Conservation (phyloP, 2,888 invertebrate species). For the Sesia apiformis region DNA sequence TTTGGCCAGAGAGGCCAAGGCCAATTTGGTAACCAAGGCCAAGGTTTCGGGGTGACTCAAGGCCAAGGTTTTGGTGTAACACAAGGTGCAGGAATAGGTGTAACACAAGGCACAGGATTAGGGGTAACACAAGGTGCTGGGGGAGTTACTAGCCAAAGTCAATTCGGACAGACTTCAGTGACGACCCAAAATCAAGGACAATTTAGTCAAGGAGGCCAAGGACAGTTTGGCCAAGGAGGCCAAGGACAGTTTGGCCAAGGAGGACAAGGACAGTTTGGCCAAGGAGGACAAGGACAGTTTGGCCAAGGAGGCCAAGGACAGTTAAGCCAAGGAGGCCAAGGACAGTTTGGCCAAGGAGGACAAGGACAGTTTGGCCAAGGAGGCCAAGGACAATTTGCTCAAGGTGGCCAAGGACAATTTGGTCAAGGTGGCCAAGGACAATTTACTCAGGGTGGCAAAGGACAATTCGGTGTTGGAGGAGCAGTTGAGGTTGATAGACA, state of each 20-base stretch:
- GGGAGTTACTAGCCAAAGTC: constrained; percentile 1
- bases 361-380: constrained; percentile 4
- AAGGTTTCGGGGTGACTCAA: constrained; percentile 5
- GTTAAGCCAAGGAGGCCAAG: constrained; percentile 9
- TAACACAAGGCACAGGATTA: constrained; percentile 9
- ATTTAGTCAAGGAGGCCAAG: constrained; percentile 3
- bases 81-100: constrained; percentile 5
- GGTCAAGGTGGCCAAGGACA: constrained; percentile 10
- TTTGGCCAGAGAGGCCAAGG: constrained; percentile 6
- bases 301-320: constrained; percentile 5
- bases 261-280: constrained; percentile 5
- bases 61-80: constrained; percentile 4
- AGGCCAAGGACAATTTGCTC: constrained; percentile 3
- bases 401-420: constrained; percentile 9
- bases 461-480: constrained; percentile 24
- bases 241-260: constrained; percentile 11
- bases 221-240: constrained; percentile 7
- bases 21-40: constrained; percentile 5
- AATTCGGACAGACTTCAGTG: neutral
- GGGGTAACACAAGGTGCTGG: neutral
- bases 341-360: constrained; percentile 10
- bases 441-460: constrained; percentile 19
- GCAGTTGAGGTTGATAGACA: constrained; percentile 18
- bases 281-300: constrained; percentile 4
- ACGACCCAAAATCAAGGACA: constrained; percentile 3